Evolutionary conservation across 2,888 invertebrate species (phyloP).

Genomic region (Himalopsyche kuldschensis): DNA sequence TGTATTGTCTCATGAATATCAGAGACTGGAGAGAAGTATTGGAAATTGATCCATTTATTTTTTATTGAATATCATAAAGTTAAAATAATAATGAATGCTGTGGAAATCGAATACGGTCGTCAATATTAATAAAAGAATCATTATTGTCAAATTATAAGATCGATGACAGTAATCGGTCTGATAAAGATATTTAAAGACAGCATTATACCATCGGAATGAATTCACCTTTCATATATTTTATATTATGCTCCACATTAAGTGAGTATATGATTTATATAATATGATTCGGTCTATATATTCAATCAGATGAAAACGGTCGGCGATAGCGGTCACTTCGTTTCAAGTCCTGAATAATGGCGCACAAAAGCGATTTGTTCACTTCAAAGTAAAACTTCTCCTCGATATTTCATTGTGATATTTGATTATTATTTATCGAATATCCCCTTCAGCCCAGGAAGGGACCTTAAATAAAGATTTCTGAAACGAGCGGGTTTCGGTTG

Average conservation of each 20-base stretch:
- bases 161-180: no score
- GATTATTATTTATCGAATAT: constrained; percentile 18
- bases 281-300: background rate
- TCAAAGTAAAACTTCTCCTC: constrained; percentile 10
- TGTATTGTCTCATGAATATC: no score
- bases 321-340: background rate
- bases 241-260: background rate
- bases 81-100: no score
- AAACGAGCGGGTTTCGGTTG: background rate
- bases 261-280: background rate
- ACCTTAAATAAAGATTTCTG: background rate
- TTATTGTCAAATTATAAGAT: no score
- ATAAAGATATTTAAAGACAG: no score
- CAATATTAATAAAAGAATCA: no score
- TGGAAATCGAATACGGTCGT: no score
- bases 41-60: no score
- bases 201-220: background rate
- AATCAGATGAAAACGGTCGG: background rate
- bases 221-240: background rate
- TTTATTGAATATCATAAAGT: no score
- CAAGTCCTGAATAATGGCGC: background rate
- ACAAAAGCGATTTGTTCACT: constrained; percentile 15
- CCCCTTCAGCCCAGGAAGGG: background rate
- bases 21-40: no score
- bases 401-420: constrained; percentile 16